Percentiles rank a stretch among this genome's conserved stretches.
These are phyloP conservation scores for Coptodon bakossiorum DNA, from an alignment of 2,113 vertebrate genomes.

Conservation along the genomic window DNA sequence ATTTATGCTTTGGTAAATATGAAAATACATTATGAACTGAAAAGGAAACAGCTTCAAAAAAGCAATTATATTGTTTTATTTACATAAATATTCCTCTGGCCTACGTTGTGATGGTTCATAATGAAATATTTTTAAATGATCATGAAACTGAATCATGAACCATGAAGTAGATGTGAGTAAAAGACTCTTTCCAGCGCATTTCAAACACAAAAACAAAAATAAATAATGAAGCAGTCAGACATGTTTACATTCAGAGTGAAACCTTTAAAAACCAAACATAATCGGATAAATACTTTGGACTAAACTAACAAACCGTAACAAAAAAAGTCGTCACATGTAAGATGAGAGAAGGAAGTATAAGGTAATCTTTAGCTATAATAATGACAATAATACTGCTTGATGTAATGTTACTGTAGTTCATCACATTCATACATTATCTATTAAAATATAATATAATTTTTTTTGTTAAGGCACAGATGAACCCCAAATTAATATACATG, in stretches of 20 bases:
- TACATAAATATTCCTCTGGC: slow-evolving; percentile 48
- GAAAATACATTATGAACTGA: slow-evolving; percentile 45
- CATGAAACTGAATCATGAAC: background rate
- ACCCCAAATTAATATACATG: background rate
- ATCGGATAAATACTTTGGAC: slow-evolving; percentile 33
- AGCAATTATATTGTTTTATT: slow-evolving; percentile 38
- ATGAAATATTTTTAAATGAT: background rate
- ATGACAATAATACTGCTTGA: slow-evolving; percentile 13
- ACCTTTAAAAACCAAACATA: slow-evolving; percentile 40
- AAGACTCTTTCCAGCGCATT: background rate
- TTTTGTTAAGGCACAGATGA: background rate
- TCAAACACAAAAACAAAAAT: slow-evolving; percentile 33
- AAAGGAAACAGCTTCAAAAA: slow-evolving; percentile 23
- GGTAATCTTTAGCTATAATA: slow-evolving; percentile 36
- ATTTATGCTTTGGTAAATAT: slow-evolving; percentile 30
- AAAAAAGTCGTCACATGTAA: slow-evolving; percentile 27
- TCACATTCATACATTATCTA: slow-evolving; percentile 16
- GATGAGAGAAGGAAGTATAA: slow-evolving; percentile 31
- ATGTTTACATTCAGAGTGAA: slow-evolving; percentile 42
- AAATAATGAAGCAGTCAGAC: slow-evolving; percentile 33
- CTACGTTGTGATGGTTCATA: background rate
- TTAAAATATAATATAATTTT: slow-evolving; percentile 12
- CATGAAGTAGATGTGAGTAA: background rate
- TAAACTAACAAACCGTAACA: slow-evolving; percentile 43
- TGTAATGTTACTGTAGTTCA: background rate